A percentile compares a stretch with the other conserved stretches of the same genome.
These are phyloP conservation scores for Porites lobata DNA, from an alignment of 92 coral and sea anemone species.

Conservation along the genomic window DNA sequence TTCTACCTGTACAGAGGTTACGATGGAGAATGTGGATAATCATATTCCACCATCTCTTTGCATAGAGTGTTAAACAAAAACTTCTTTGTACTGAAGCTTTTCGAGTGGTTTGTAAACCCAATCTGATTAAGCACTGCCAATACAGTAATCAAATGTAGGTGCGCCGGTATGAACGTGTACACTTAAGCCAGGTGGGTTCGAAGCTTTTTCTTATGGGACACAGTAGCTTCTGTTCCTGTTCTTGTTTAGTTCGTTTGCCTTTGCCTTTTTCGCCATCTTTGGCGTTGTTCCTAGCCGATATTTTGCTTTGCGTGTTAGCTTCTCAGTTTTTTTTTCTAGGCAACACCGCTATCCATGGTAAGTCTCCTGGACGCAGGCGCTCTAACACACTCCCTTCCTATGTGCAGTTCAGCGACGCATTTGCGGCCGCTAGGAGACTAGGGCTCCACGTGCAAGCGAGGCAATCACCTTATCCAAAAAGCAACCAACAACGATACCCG, in stretches of 20 bases:
- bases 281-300: neutral
- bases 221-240: no score
- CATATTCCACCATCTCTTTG: no score
- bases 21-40: no score
- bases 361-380: conserved; percentile 17
- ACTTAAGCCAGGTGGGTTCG: no score
- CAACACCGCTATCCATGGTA: conserved; percentile 9
- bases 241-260: neutral
- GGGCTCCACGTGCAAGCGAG: conserved; percentile 83
- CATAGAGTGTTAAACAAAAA: no score
- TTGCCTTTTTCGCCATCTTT: neutral
- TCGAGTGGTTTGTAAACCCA: no score
- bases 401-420: conserved; percentile 35
- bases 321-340: neutral
- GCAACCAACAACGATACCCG: conserved; percentile 79
- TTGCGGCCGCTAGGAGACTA: conserved; percentile 63
- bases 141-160: no score
- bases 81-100: no score
- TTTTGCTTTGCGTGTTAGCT: neutral
- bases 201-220: no score
- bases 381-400: conserved; percentile 38
- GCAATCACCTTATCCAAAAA: conserved; percentile 87
- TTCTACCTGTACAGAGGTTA: no score
- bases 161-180: no score
- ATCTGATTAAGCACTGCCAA: no score